These are phyloP conservation scores for Chaetodon trifasciatus DNA, from an alignment of 2,797 vertebrate genomes.

Conservation along the genomic window DNA sequence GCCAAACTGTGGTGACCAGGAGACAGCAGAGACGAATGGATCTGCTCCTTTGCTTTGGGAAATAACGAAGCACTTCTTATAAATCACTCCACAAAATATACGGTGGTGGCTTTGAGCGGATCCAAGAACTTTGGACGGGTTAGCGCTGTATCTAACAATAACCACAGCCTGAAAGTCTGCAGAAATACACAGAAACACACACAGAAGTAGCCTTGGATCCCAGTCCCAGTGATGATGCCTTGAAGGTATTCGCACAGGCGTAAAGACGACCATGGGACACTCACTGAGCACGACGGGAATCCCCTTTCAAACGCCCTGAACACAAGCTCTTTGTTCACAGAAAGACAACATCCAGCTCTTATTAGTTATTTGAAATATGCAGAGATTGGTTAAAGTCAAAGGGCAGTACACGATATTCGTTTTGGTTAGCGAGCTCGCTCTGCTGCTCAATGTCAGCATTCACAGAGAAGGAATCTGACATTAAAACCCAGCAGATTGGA, in stretches of 20 bases:
- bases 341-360: conserved; percentile 20
- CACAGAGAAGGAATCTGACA: neutral
- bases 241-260: conserved; percentile 6
- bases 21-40: conserved; percentile 51
- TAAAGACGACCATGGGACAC: conserved; percentile 6
- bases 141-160: conserved; percentile 26
- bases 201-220: neutral
- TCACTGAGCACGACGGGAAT: conserved; percentile 4
- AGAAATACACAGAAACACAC: conserved; percentile 28
- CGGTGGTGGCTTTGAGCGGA: conserved; percentile 18
- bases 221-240: neutral
- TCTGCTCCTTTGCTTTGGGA: conserved; percentile 46
- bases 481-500: neutral
- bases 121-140: conserved; percentile 12
- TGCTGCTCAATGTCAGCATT: too few species aligned
- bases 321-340: conserved; percentile 10
- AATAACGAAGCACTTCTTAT: conserved; percentile 57
- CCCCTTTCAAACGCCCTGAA: neutral
- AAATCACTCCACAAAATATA: conserved; percentile 57
- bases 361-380: conserved; percentile 1
- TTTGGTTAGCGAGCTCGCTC: neutral
- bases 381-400: neutral
- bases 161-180: conserved; percentile 30
- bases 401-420: neutral
- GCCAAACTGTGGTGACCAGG: conserved; percentile 48